Evolutionary conservation across 2,797 vertebrate genomes (phyloP).

Genomic region (Molothrus aeneus): DNA sequence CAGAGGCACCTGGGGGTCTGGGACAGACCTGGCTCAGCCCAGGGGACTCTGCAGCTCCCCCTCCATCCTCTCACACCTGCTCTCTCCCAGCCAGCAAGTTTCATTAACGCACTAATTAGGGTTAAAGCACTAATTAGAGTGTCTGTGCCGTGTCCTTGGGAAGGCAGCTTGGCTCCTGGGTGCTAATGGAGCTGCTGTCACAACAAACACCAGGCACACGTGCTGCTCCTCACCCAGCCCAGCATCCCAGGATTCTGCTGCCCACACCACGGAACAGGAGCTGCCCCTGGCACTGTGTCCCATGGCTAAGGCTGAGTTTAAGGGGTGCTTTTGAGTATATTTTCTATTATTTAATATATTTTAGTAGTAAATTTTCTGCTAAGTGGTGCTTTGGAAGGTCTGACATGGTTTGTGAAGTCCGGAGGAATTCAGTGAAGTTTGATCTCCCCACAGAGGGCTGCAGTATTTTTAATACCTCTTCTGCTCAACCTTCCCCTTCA

Average conservation of each 20-base stretch:
- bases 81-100: not conserved
- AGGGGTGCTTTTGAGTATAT: not conserved
- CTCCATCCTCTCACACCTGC: not conserved
- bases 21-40: not conserved
- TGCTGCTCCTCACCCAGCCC: not conserved
- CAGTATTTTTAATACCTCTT: not conserved
- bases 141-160: not conserved
- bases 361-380: not conserved
- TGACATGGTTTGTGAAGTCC: not conserved
- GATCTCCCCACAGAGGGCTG: not conserved
- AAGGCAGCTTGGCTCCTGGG: not conserved
- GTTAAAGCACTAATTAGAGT: conserved; percentile 17
- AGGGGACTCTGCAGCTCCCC: not conserved
- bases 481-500: not conserved
- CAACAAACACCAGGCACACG: not conserved
- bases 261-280: accelerated
- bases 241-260: not conserved
- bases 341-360: not conserved
- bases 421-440: not conserved
- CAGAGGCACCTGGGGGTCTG: not conserved
- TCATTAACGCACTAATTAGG: conserved; percentile 3
- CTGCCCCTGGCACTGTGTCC: not conserved
- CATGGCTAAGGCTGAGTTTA: not conserved
- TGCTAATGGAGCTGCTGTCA: conserved; percentile 22
- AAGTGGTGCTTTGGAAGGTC: not conserved